These are phyloP conservation scores for Drosophila guanche DNA, from an alignment of 1,140 invertebrate genomes.

Conservation along the genomic window DNA sequence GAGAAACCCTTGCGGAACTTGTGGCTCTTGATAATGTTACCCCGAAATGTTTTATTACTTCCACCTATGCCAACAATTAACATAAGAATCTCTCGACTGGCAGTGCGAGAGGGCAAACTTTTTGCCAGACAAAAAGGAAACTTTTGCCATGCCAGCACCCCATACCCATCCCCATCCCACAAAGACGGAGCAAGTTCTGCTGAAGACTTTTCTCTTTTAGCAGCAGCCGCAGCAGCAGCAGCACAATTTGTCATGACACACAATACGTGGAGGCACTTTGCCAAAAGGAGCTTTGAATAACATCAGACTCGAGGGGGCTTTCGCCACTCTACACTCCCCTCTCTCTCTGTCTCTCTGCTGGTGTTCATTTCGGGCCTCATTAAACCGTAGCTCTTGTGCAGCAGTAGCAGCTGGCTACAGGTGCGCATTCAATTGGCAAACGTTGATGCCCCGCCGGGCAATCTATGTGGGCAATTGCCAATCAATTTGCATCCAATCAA, in stretches of 20 bases:
- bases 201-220: slow-evolving; percentile 27
- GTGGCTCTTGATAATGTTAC: slow-evolving; percentile 67
- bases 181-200: slow-evolving; percentile 13
- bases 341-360: not conserved
- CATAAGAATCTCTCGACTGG: slow-evolving; percentile 66
- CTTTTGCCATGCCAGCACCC: slow-evolving; percentile 44
- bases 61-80: slow-evolving; percentile 80
- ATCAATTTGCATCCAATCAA: slow-evolving; percentile 77
- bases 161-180: slow-evolving; percentile 15
- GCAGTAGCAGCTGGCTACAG: slow-evolving; percentile 47
- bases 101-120: slow-evolving; percentile 6
- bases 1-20: slow-evolving; percentile 43
- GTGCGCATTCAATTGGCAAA: slow-evolving; percentile 37
- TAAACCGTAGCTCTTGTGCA: slow-evolving; percentile 23
- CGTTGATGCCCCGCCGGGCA: slow-evolving; percentile 12
- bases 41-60: slow-evolving; percentile 78
- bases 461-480: slow-evolving; percentile 61
- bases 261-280: slow-evolving; percentile 42
- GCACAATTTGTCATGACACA: slow-evolving; percentile 67
- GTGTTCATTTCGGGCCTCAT: slow-evolving; percentile 29
- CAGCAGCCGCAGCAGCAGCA: slow-evolving; percentile 7
- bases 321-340: no score
- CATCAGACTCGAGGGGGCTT: slow-evolving; percentile 32
- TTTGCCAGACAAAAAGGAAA: slow-evolving; percentile 47
- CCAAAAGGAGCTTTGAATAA: slow-evolving; percentile 59